Evolutionary conservation across 2,797 vertebrate genomes (phyloP).

Genomic region (Morelia viridis): DNA sequence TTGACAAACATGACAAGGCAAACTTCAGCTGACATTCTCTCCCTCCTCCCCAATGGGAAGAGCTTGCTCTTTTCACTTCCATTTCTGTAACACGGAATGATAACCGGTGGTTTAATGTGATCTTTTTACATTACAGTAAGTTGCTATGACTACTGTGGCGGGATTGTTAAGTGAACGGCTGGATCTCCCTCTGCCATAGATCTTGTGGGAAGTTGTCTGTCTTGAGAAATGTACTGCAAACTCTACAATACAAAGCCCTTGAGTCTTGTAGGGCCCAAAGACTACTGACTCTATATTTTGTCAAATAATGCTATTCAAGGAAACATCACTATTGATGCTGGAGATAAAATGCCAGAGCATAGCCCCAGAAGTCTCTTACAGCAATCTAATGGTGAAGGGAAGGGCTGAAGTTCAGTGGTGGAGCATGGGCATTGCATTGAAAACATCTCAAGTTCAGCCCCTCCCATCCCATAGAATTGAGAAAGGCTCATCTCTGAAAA

Average conservation of each 20-base stretch:
- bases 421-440: not conserved
- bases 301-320: not conserved
- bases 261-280: not conserved
- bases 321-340: not conserved
- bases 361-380: not conserved
- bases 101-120: not conserved
- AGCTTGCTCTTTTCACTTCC: not conserved
- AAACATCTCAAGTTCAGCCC: not conserved
- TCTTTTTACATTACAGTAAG: not conserved
- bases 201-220: not conserved
- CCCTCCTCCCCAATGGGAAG: not conserved
- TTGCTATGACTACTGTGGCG: not conserved
- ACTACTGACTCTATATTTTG: not conserved
- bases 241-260: not conserved
- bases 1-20: not conserved
- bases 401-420: not conserved
- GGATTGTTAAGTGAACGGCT: not conserved
- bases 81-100: not conserved
- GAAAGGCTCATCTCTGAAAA: not conserved
- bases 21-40: not conserved
- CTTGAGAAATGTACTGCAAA: not conserved
- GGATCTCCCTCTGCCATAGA: not conserved
- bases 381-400: not conserved
- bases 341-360: not conserved
- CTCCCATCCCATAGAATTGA: not conserved